Percentiles rank a stretch among this genome's conserved stretches.
Conservation (phyloP, 2,888 invertebrate species). For the Megamerina dolium region DNA sequence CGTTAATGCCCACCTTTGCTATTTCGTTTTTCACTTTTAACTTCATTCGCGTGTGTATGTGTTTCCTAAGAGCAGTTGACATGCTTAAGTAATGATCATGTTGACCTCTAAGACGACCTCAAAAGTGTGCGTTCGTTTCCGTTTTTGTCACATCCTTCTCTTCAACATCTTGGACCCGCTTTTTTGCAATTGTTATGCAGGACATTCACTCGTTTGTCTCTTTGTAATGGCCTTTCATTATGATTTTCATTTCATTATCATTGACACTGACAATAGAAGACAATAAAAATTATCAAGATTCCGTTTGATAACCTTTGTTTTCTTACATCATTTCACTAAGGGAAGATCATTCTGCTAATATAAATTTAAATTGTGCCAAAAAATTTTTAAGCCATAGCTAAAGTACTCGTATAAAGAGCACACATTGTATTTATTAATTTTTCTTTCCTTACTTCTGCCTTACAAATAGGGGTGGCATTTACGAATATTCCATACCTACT, state of each 20-base stretch:
- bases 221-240: background rate
- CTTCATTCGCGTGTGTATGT: background rate
- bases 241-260: conserved; percentile 29
- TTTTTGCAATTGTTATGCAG: too few species aligned
- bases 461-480: background rate
- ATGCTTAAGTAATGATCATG: conserved; percentile 19
- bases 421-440: background rate
- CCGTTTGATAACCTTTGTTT: conserved; percentile 21
- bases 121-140: conserved; percentile 21
- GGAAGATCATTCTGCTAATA: too few species aligned
- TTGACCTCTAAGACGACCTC: conserved; percentile 25
- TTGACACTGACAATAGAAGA: conserved; percentile 25
- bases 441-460: too few species aligned
- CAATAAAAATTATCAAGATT: conserved; percentile 34
- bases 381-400: background rate
- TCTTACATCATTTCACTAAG: too few species aligned
- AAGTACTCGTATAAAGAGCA: background rate
- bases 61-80: conserved; percentile 7
- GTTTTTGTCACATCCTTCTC: background rate
- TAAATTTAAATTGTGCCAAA: too few species aligned
- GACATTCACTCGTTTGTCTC: too few species aligned
- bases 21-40: background rate
- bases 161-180: conserved; percentile 6
- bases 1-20: background rate
- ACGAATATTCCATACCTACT: conserved; percentile 16